Base-by-base conservation (phyloP, 1,140 invertebrate species). In the Bactericera cockerelli region DNA sequence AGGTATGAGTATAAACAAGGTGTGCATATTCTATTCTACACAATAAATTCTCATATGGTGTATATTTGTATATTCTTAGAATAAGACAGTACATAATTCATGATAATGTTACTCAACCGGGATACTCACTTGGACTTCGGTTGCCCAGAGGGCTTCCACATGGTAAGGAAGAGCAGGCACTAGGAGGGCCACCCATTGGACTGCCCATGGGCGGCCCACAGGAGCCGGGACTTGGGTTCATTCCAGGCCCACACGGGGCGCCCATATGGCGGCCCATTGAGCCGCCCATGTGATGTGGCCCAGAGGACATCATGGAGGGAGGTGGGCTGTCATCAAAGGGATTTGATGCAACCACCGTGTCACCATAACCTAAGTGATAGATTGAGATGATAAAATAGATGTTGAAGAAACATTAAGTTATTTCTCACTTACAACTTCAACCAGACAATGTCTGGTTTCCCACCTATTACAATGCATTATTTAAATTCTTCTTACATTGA, bases 281-380 rank as follows among this genome's bases (percentile, higher is more conserved):
- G 71, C 61, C 76, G 72, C 74, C 73, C 70, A 77, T 75, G 58
- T 75, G 75, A 67, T 76, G 76, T 63, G 65, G 77, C 25, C 56
- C 38, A 69, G 72, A 76, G 65, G 74, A 74, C 70, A 70, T 76
- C 42, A 59, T 61, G 11, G 57, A 21, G 55, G 58, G 58, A 67
- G 73, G 81, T 22, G 89, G 87, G 11, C 84, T 88, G 67, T 97
- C 93, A 73, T 97, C 93, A 73, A 97, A 95, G 25, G 92, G 92
- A 75, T 95, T 95, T 58, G 87, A 92, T 31, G 90, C 92, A 61
- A 94, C 82, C 67, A 96, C 92, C 49, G 90, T 93, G 68, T 94
- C 90, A 38, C 89, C 90, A 73, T 89, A 93, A 56, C 87, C 72
- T 68, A 66, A 63, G 58, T 59, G 57, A n/a, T n/a, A n/a, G n/a